Evolutionary conservation across 2,113 vertebrate genomes (phyloP).

Genomic region (Sardina pilchardus): DNA sequence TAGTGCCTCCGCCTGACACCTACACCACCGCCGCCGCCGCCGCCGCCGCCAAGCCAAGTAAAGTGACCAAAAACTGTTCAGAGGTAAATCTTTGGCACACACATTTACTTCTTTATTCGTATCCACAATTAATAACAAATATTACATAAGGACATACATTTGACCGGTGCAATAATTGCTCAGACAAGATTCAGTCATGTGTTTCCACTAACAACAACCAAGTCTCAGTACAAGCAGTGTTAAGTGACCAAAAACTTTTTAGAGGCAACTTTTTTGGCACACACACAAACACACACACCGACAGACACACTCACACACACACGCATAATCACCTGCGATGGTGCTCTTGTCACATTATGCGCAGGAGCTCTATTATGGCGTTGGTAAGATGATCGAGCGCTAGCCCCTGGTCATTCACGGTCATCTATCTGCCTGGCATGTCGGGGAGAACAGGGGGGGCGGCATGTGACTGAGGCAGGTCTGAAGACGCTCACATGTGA

Average conservation of each 20-base stretch:
- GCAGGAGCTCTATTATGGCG: neutral
- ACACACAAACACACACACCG: neutral
- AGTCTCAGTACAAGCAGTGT: too few species aligned
- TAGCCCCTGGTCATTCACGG: neutral
- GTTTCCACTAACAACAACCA: too few species aligned
- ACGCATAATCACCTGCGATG: neutral
- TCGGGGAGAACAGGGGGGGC: conserved; percentile 13
- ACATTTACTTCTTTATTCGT: too few species aligned
- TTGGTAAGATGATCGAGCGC: neutral
- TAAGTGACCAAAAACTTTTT: neutral
- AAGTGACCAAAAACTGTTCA: too few species aligned
- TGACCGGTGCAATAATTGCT: too few species aligned
- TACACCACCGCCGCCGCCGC: neutral
- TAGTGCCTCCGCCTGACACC: neutral
- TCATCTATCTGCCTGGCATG: neutral
- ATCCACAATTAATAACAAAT: too few species aligned
- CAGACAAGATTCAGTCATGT: too few species aligned
- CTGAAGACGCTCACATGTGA: conserved; percentile 28
- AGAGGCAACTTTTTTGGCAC: neutral
- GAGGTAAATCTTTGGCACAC: neutral
- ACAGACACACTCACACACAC: neutral
- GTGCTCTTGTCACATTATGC: neutral
- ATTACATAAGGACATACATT: too few species aligned
- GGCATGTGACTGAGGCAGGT: conserved; percentile 20
- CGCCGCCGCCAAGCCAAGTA: neutral